Evolutionary conservation across 1,140 invertebrate species (phyloP), one percentile per base, ranked within the genome.

Genomic region (Cydia strobilella): DNA sequence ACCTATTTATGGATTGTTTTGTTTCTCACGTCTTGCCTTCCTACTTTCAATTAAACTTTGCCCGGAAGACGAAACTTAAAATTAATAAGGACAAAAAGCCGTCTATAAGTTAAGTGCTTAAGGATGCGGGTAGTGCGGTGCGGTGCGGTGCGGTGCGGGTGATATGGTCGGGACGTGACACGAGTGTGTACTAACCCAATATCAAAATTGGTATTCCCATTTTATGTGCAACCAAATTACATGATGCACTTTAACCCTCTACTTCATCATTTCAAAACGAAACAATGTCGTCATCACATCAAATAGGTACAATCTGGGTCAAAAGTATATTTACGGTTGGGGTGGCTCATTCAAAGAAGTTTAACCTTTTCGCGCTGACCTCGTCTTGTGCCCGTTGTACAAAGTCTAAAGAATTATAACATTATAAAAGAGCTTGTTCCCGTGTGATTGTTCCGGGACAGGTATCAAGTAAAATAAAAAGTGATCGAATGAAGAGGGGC

Each of bases 361-460:
- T 77, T 74, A 77, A 77, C 76, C 73, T 77, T 74, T 23, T 25
- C 69, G 69, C 39, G 79, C 63, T 82, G 81, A 85, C 82, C 84
- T 79, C 81, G 76, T 79, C 78, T 80, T 76, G 51, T 78, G 74
- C 48, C 74, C 66, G 42, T 59, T 35, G 59, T 63, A 77, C 73
- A 79, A 77, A 73, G 69, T 13, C 71, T 69, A 74, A 35, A 51
- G 42, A 66, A 75, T 73, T 20, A 62, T 65, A 62, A 66, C 31
- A 72, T 65, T 72, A 74, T 23, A 66, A 73, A 62, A 51, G 59
- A 72, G 35, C 51, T 69, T 69, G 77, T 90, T 91, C 86, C 87
- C 87, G 84, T 88, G 87, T 88, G 87, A 92, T 89, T 86, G 86
- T 87, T 84, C 77, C 80, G 76, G 72, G 78, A 76, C 84, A 87